Conservation (phyloP, 2,113 vertebrate species). For the Bujurquina vittata region DNA sequence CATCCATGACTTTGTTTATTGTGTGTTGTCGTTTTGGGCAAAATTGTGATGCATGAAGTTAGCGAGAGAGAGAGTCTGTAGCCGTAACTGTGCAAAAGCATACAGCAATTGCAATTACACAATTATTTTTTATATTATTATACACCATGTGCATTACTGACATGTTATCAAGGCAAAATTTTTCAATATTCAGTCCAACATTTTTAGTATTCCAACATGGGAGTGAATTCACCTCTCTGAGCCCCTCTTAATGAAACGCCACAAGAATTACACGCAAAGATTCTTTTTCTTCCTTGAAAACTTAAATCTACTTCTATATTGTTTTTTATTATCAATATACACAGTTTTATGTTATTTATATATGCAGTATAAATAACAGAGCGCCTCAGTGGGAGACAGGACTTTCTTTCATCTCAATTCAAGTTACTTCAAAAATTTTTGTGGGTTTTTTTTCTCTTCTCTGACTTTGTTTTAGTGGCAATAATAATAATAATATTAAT, state of each 20-base stretch:
- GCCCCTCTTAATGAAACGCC: neutral
- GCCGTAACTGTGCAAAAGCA: neutral
- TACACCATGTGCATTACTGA: neutral
- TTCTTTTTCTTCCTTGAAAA: neutral
- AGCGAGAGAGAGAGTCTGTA: neutral
- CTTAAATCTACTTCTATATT: neutral
- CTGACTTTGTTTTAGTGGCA: neutral
- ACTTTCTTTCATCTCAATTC: constrained; percentile 43
- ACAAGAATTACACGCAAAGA: neutral
- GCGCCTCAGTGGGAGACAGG: neutral
- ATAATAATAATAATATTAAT: too few species aligned
- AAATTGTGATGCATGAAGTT: neutral
- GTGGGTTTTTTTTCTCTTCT: neutral
- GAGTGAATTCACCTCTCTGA: neutral
- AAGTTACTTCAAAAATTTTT: constrained; percentile 6
- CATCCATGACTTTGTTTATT: neutral
- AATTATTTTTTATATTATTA: neutral
- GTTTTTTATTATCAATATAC: constrained; percentile 15
- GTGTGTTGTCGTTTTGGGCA: neutral
- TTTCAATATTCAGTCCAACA: neutral
- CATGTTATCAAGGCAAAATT: neutral
- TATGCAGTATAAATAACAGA: constrained; percentile 32
- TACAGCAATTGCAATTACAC: neutral
- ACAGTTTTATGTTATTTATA: constrained; percentile 20
- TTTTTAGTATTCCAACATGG: neutral